Evolutionary conservation across 2,113 vertebrate genomes (phyloP), one percentile per base, ranked within the genome.

Genomic region (Phaethon lepturus): DNA sequence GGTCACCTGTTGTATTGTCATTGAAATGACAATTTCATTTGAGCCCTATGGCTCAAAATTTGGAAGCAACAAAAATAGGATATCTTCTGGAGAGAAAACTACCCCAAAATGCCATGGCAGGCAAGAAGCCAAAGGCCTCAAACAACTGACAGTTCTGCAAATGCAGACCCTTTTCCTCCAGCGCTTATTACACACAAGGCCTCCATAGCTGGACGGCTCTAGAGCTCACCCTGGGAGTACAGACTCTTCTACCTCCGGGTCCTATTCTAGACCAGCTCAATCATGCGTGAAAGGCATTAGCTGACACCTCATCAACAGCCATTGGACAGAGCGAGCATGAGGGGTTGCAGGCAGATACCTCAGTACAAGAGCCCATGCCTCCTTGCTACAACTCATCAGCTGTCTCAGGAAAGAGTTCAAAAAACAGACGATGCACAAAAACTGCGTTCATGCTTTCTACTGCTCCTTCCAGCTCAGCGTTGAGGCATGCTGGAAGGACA

Each of bases 381-480:
- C 63, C 68, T 63, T 18, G 23, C 63, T 79, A 22, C 59, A 58
- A 47, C 17, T 58, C 66, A 26, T 42, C 33, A 33, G 88, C 58
- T 7, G 8, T 78, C 97, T 96, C 95, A 19, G 86, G 73, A 69
- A 91, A 77, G 64, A 75, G 77, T 38, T 69, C 77, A 2, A 12
- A 83, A 93, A 80, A 28, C 10, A 93, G 66, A 69, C 19, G 7
- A 90, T 62, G 91, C 93, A 40, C 78, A 76, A 82, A 95, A 91
- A 84, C 74, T 60, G 79, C 86, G n/a, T 71, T 87, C 6, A 3
- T 67, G 89, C 31, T 91, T 92, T 18, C 31, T 90, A 50, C 85
- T 66, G 81, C 90, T 95, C 75, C 59, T 92, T 97, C 64, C 96
- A 96, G 92, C 93, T 96, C 82, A 76, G 78, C 18, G 63, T 19